Base-by-base conservation (phyloP, 2,888 invertebrate species). In the Phymatocera aterrima region DNA sequence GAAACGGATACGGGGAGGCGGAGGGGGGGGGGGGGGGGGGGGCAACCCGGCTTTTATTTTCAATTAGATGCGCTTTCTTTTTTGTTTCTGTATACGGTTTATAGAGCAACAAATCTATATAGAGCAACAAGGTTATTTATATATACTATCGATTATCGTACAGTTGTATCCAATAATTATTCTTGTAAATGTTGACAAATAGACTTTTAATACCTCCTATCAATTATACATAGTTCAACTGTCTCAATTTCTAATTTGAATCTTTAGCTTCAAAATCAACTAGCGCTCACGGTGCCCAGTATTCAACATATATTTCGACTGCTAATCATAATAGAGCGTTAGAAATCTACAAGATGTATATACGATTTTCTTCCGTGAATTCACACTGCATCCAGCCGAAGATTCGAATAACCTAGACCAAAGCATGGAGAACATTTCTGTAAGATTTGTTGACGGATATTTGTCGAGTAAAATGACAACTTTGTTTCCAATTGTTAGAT, bases 1-100 rank as follows among this genome's bases (percentile, higher is more conserved):
- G 18, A 51, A 72, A 72, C 51, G 37, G 61, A 64, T 37, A 37
- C 21, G 3, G 57, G n/a, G n/a, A n/a, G n/a, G n/a, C n/a, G n/a
- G n/a, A 57, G 24, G 12, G 57, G 28, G 57, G 12, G 24, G 28
- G 24, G 12, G 57, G 28, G 28, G 24, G 12, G 57, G 28, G 57
- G 12, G 24, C 3, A 3, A 28, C 57, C 57, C 28, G 57, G 57
- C 5, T 57, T 57, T 28, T 24, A 57, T 15, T 57, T 57, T 28
- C 57, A 28, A 24, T 28, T 57, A 5, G 5, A 40, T 8, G 40
- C 40, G 8, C 4, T 28, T 28, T 28, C 10, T 28, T 28, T 57
- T 57, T n/a, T n/a, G n/a, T n/a, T 3, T n/a, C 57, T 15, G 12
- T 57, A 57, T 57, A 4, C 24, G 3, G 28, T 21, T 28, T 24